Evolutionary conservation across 2,113 vertebrate genomes (phyloP), one percentile per base, ranked within the genome.

Genomic region (Neodontobutis hainanensis): DNA sequence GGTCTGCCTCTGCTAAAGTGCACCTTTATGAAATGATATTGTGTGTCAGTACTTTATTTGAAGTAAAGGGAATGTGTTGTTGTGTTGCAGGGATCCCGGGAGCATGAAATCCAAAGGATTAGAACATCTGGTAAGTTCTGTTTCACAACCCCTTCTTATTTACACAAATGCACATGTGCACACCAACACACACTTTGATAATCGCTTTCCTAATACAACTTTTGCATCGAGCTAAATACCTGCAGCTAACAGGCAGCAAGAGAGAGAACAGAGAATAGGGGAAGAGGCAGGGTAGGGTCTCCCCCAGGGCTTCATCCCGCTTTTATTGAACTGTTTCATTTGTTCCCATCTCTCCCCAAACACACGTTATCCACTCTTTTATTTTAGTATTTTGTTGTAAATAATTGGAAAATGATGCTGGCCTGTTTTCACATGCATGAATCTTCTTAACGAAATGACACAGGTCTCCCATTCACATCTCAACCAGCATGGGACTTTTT

Each of bases 91-190:
- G 92, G 95, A 96, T 40, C 74, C 87, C 74, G 94, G 65, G 77
- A 95, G 91, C 94, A 94, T 97, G 93, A 97, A 96, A 95, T 92
- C 85, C 87, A 93, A 55, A 55, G 52, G 92, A 94, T 95, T 96
- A 94, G 95, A 97, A 94, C 96, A 98, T 97, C 96, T 98, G 96
- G 96, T 98, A 96, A 96, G 94, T 96, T 94, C 87, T 94, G 90
- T 94, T 95, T 90, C 86, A 92, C 92, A 56, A 55, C 59, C 36
- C 63, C 51, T 47, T 32, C 61, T 90, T 19, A 92, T 93, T 92
- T 68, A 57, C 92, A 91, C 92, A 92, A 87, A 94, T 93, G 93
- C 92, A 92, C 90, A 93, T 92, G 90, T 93, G 94, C 89, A 94
- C 93, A 93, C 92, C 91, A 87, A 90, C 92, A 90, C 93, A 92